These are phyloP conservation scores for Dendroctonus ponderosae DNA, from an alignment of 1,140 invertebrate species.

Conservation along the genomic window DNA sequence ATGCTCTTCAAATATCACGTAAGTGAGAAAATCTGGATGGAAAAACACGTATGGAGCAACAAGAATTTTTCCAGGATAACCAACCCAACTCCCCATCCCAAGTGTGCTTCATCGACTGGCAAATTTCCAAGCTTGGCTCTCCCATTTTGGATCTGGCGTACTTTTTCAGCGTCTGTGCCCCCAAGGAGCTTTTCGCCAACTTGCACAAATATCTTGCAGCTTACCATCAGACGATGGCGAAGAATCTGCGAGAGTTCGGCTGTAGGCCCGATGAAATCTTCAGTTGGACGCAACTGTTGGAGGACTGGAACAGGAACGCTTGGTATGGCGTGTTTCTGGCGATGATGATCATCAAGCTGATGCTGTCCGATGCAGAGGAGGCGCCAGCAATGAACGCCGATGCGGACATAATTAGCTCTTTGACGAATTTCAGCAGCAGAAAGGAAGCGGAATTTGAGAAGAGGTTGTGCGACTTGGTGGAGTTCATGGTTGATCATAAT, in stretches of 20 bases:
- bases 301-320: slow-evolving; percentile 47
- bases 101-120: slow-evolving; percentile 53
- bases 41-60: too few species aligned
- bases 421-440: too few species aligned
- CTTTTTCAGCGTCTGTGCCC: slow-evolving; percentile 56
- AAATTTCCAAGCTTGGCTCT: slow-evolving; percentile 55
- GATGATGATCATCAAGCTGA: slow-evolving; percentile 44
- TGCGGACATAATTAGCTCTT: too few species aligned
- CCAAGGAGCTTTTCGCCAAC: slow-evolving; percentile 42
- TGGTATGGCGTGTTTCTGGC: slow-evolving; percentile 49
- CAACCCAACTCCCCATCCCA: neutral
- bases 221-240: slow-evolving; percentile 34
- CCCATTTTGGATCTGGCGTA: slow-evolving; percentile 59
- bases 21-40: slow-evolving; percentile 5
- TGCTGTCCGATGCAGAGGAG: too few species aligned
- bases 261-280: slow-evolving; percentile 52
- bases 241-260: slow-evolving; percentile 38
- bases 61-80: slow-evolving; percentile 1
- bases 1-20: slow-evolving; percentile 57
- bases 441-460: too few species aligned
- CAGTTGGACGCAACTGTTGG: slow-evolving; percentile 50
- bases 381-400: too few species aligned
- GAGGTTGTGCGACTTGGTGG: too few species aligned
- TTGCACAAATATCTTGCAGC: slow-evolving; percentile 30
- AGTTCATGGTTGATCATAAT: too few species aligned